phyloP scores from a whole-genome alignment of 2,113 vertebrate species.

The Ciconia stormi region DNA sequence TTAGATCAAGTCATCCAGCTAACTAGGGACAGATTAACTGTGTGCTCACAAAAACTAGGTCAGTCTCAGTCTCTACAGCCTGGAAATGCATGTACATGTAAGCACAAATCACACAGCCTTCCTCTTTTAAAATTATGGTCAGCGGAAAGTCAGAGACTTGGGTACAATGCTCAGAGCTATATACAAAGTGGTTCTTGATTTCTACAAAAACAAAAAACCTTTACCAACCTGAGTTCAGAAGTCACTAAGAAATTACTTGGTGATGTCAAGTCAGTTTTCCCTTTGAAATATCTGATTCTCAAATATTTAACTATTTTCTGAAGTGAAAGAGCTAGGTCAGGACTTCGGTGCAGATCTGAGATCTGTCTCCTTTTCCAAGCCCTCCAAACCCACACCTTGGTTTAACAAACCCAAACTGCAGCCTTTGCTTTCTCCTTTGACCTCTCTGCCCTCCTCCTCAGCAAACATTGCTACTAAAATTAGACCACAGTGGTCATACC shows the following conservation, averaged over 20 bases:
- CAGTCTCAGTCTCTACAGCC: neutral
- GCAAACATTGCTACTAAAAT: slow-evolving; percentile 9
- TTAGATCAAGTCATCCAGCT: neutral
- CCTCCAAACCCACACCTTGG: neutral
- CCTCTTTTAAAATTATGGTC: neutral
- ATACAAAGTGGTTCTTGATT: neutral
- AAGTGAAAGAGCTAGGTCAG: neutral
- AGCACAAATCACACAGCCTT: neutral
- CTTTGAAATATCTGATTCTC: neutral
- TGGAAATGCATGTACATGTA: neutral
- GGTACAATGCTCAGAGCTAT: no score
- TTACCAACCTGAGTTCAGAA: neutral
- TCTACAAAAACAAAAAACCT: neutral
- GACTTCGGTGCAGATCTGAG: neutral
- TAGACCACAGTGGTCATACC: neutral
- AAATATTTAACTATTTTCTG: neutral
- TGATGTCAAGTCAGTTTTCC: neutral
- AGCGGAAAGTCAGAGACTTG: neutral
- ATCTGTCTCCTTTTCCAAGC: neutral
- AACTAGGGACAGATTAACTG: slow-evolving; percentile 20
- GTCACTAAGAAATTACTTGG: neutral
- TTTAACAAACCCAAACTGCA: neutral
- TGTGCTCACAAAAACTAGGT: slow-evolving; percentile 16
- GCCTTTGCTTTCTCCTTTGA: neutral
- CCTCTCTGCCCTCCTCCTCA: slow-evolving; percentile 5